Evolutionary conservation across 2,113 vertebrate species (phyloP), one percentile per base, ranked within the genome.

Genomic region (Verasper variegatus): DNA sequence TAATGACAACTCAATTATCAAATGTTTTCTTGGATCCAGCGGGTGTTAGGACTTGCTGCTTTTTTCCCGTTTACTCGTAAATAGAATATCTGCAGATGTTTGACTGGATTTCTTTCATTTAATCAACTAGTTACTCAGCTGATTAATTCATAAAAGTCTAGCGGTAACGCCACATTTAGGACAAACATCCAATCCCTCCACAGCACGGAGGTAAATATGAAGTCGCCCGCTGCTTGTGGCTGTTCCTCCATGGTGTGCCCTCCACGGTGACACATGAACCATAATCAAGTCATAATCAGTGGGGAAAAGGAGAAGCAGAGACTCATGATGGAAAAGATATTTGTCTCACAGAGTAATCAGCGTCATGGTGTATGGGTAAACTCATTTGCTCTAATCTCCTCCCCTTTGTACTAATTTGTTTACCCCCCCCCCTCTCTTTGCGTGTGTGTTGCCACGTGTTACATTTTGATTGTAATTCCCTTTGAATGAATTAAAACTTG

Each of bases 331-430:
- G 52, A 42, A 76, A 80, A 84, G 24, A 55, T 82, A 81, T 91
- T 87, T 76, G 84, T 88, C 79, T 81, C 65, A 31, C 47, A 71
- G 69, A 91, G 80, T 83, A 91, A 90, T 91, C 86, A 88, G 59
- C 47, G 63, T 88, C 76, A 78, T 75, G 79, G 68, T 42, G 26
- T 70, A 81, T 81, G 87, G 60, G 64, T 83, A 81, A 93, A 89
- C 80, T 89, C 80, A 88, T 89, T 92, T 86, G 64, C 68, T 73
- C 57, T 83, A 68, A 88, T 86, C 82, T 87, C 80, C 76, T 84
- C 86, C 85, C 78, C 74, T 88, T 87, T 81, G 54, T 62, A 76
- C 61, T 91, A 66, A 88, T 90, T 84, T 87, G 74, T 89, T 78
- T 88, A 75, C 74, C 57, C 70, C 62, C 15, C 56, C 51, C 20